Evolutionary conservation across 2,113 vertebrate species (phyloP).

Genomic region (Tetraodon nigroviridis): DNA sequence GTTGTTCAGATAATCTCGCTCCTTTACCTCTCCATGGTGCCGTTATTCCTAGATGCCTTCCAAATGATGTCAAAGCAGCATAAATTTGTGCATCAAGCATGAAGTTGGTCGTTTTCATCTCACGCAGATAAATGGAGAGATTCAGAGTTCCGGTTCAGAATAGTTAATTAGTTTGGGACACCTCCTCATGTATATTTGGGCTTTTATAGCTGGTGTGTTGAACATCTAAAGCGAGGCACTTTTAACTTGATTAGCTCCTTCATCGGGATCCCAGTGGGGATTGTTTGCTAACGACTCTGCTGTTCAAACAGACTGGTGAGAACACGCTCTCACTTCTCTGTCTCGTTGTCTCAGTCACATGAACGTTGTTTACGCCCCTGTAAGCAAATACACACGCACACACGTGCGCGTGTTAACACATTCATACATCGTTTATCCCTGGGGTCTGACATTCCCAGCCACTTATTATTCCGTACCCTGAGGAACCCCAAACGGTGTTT

Average conservation of each 20-base stretch:
- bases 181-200: conserved; percentile 12
- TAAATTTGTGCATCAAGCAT: conserved; percentile 10
- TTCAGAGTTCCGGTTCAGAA: background rate
- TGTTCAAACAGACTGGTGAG: conserved; percentile 7
- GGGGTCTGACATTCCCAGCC: background rate
- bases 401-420: background rate
- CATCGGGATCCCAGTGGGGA: conserved; percentile 22
- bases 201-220: conserved; percentile 12
- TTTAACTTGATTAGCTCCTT: conserved; percentile 27
- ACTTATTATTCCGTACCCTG: background rate
- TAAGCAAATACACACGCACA: background rate
- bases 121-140: conserved; percentile 8
- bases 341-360: background rate
- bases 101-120: conserved; percentile 11
- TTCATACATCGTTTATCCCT: background rate
- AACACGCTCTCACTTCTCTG: background rate
- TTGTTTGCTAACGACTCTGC: conserved; percentile 30
- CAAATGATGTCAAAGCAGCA: conserved; percentile 5
- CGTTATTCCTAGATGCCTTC: conserved; percentile 1
- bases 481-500: background rate
- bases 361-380: background rate
- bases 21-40: background rate
- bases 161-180: conserved; percentile 20
- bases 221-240: conserved; percentile 25
- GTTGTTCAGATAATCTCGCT: background rate